Evolutionary conservation across 1,140 invertebrate species (phyloP), one percentile per base, ranked within the genome.

Genomic region (Catajapyx aquilonaris): DNA sequence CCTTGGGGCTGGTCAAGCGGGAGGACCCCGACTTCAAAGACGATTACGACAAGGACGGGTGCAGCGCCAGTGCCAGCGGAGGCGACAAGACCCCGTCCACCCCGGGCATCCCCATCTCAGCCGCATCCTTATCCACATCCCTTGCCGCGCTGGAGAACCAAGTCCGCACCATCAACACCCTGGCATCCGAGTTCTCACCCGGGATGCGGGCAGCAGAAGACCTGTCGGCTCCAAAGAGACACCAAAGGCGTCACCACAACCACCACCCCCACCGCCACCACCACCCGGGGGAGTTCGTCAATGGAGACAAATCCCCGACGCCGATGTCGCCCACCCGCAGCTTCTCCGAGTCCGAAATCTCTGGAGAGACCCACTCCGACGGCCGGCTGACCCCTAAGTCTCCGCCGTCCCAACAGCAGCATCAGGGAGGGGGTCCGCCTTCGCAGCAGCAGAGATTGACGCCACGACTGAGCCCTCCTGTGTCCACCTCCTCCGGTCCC

Each of bases 91-190:
- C 30, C 22, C 21, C 37, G 15, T n/a, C 38, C 41, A 39, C 43
- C n/a, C n/a, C n/a, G n/a, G n/a, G n/a, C n/a, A n/a, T 19, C 7
- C 22, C 34, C 19, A 21, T 18, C 15, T 32, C 34, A 11, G 31
- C 20, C 20, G n/a, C 62, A 2, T 66, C 61, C 38, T 79, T 78
- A 53, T 72, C 70, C 2, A 70, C 73, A 0, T 76, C 76, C 20
- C 61, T 84, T 39, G 73, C 76, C 37, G 79, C 76, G 32, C 62
- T 77, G 5, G 73, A 76, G 47, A 73, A 76, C 51, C 72, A 79
- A 59, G 68, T 73, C 44, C 66, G 71, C 53, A 73, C 69, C 37
- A 70, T 73, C 49, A 71, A 61, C 48, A 67, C 71, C 39, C 52
- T 64, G 59, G 61, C 62, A 55, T 61, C 65, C 48, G 59, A 64